A percentile compares a stretch with the other conserved stretches of the same genome.
Evolutionary conservation across 2,113 vertebrate species (phyloP).

Genomic region (human): GRCh38 chr13:71873001-71873500

Average conservation of each 20-base stretch:
- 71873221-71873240: constrained; percentile 52
- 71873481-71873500: constrained; percentile 83
- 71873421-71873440: constrained; percentile 66
- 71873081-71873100: background rate
- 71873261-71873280: constrained; percentile 65
- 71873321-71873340: constrained; percentile 68
- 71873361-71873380: constrained; percentile 60
- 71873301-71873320: constrained; percentile 69
- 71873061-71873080: background rate
- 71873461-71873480: constrained; percentile 80
- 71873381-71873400: constrained; percentile 54
- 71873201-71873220: constrained; percentile 37
- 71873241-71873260: constrained; percentile 21
- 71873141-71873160: background rate
- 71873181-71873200: constrained; percentile 55
- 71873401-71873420: constrained; percentile 47
- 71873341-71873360: constrained; percentile 55
- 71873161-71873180: constrained; percentile 41
- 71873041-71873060: background rate
- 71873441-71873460: constrained; percentile 82
- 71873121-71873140: constrained; percentile 19
- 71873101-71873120: background rate
- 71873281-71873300: constrained; percentile 46
- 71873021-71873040: background rate
- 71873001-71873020: constrained; percentile 24